Evolutionary conservation across 2,113 vertebrate species (phyloP), one percentile per base, ranked within the genome.

Genomic region (Panurus biarmicus): DNA sequence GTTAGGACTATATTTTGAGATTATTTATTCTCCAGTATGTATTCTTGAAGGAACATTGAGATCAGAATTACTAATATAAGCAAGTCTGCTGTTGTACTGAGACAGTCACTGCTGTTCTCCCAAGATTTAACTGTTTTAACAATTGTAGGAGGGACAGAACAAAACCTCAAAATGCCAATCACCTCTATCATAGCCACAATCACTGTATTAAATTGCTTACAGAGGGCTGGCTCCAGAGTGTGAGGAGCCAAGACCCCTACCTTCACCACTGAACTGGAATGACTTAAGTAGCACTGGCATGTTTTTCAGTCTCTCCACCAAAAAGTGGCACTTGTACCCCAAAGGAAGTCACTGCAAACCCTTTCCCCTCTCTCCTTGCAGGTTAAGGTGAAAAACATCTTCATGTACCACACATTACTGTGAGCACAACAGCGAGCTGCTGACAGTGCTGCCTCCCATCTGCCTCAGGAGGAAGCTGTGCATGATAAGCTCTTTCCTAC

Each of bases 21-120:
- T 31, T 7, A 62, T 72, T 93, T 87, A 40, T 82, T 65, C 45
- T 38, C 75, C 31, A 67, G 15, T 7, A 33, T 1, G 9, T 35
- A 31, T 42, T 74, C 77, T 62, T 89, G 56, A 88, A 77, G 45
- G 58, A 94, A 83, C 50, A 70, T 26, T 67, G 79, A 89, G 70
- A 67, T 51, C 58, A 58, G 48, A 79, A 85, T 51, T 76, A 81
- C 73, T 61, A 79, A 72, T 13, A 71, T 15, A 83, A 60, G 60
- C 35, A 85, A 82, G 23, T n/a, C 28, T 19, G 6, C 47, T 58
- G 9, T 36, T 53, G n/a, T 56, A 11, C 51, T 13, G 20, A 61
- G 79, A 72, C 15, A 58, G 18, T 23, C 36, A 19, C 7, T 22
- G 28, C 1, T 65, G 26, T 42, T 54, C 47, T 74, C 56, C 26